phyloP scores from a whole-genome alignment of 2,113 vertebrate species.

The Hyaena hyaena region DNA sequence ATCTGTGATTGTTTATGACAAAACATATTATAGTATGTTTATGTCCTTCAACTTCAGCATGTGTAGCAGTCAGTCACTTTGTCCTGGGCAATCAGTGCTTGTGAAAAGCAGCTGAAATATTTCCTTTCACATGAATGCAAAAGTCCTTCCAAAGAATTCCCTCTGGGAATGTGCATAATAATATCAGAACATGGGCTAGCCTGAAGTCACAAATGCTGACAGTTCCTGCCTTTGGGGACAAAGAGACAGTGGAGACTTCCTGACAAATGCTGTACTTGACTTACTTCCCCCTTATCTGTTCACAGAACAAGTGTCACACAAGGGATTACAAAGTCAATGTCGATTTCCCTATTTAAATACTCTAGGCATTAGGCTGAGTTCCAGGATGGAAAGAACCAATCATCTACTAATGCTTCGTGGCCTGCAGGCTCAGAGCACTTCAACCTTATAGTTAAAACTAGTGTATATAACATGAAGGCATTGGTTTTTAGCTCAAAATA shows the following conservation, averaged over 20 bases:
- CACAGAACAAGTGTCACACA: constrained; percentile 85
- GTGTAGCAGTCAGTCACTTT: constrained; percentile 79
- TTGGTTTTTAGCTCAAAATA: constrained; percentile 56
- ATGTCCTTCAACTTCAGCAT: constrained; percentile 75
- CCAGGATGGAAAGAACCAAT: constrained; percentile 86
- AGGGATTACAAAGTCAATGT: constrained; percentile 91
- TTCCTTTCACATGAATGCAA: constrained; percentile 85
- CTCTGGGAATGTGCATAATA: constrained; percentile 88
- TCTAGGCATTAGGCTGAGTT: constrained; percentile 87
- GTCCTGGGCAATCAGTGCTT: constrained; percentile 70
- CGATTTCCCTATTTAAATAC: constrained; percentile 91
- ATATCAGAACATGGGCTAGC: constrained; percentile 89
- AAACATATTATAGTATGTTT: constrained; percentile 74
- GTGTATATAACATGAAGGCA: neutral
- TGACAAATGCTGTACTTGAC: constrained; percentile 92
- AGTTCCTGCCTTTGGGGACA: constrained; percentile 90
- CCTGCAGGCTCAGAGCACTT: constrained; percentile 86
- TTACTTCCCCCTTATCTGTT: constrained; percentile 86
- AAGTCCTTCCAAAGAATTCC: constrained; percentile 84
- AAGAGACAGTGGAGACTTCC: constrained; percentile 85
- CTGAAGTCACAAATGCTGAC: constrained; percentile 91
- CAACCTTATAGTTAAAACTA: constrained; percentile 81
- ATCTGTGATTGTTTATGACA: constrained; percentile 82
- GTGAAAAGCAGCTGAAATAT: constrained; percentile 81
- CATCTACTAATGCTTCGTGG: constrained; percentile 89